Evolutionary conservation across 2,888 invertebrate species (phyloP), one percentile per base, ranked within the genome.

Genomic region (Trissolcus japonicus): DNA sequence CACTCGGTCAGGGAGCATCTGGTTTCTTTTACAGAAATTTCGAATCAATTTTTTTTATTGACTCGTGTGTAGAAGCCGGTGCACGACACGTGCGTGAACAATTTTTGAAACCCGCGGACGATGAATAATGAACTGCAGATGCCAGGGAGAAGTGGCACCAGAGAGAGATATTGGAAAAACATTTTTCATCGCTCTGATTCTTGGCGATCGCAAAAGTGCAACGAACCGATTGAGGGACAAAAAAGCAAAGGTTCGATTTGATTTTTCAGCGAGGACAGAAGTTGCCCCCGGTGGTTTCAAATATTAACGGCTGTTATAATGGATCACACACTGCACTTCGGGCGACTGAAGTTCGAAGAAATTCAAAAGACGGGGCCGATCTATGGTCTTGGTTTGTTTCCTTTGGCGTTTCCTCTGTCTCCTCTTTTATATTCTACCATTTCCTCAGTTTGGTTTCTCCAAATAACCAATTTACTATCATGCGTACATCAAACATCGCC

Each of bases 391-490:
- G 72, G 48, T 67, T 74, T 62, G 67, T 67, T 67, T 74, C 62
- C 62, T 55, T 67, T 67, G 6, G 21, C 29, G 35, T 67, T 67
- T 67, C 56, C 56, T 61, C 62, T 35, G 21, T 65, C 72, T 59
- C 41, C 66, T 73, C 67, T 62, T 67, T 74, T 74, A 55, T 60
- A 74, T 57, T 65, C 67, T 21, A 46, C 43, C 54, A 54, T 68
- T 75, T 75, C 75, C 75, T 75, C 43, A 68, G 63, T 63, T 63
- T 68, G 57, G 68, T 63, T 68, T 75, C 75, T 75, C 59, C 75
- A 63, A 68, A 75, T 68, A 68, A 68, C 75, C 68, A 75, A 75
- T 75, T 75, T 68, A 75, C 68, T 75, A 75, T 75, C 75, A 67
- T 57, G 59, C 9, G 9, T 51, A 75, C 68, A 75, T 75, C 75